Evolutionary conservation across 2,888 invertebrate species (phyloP), one percentile per base, ranked within the genome.

Genomic region (Elegia similella): DNA sequence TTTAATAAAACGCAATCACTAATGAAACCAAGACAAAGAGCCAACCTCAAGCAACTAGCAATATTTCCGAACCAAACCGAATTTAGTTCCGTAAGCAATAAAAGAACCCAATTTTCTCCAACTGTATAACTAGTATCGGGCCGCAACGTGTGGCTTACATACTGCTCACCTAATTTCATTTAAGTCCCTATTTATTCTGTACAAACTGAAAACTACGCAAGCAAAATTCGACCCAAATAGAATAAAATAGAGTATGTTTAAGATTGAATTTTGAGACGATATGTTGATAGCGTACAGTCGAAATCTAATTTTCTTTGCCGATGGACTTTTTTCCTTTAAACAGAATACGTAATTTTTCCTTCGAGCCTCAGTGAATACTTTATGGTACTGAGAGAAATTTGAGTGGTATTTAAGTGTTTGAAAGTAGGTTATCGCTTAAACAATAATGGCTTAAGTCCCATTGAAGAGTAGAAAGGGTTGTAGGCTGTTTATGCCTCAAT

Each of bases 131-230:
- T 48, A 48, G 48, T 15, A 48, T 48, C 32, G 32, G 23, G 6
- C 46, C 23, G 23, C 48, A 15, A 32, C 13, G 48, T 48, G 48
- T 48, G 48, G 48, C 32, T 48, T 32, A 48, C 48, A 48, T 48
- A 48, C 32, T 32, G 48, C 15, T 48, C 48, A 48, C 48, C 48
- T 48, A 48, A 48, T 48, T 48, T 48, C 48, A 48, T 48, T 48
- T 32, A 48, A 48, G 48, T 48, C 48, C 46, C 48, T 32, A 7
- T 48, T 8, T 46, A 48, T 50, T 34, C 16, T 17, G 6, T 13
- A 34, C 16, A 34, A 10, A 12, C 50, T 13, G 10, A 30, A 34
- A 12, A 17, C 12, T 6, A 34, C 16, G 17, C 34, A 34, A 16
- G 16, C 34, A 7, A 34, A 50, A 32, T 6, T 50, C 34, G 16